Base-by-base conservation (phyloP, 2,888 invertebrate genomes). In the Tricholauxania praeusta region DNA sequence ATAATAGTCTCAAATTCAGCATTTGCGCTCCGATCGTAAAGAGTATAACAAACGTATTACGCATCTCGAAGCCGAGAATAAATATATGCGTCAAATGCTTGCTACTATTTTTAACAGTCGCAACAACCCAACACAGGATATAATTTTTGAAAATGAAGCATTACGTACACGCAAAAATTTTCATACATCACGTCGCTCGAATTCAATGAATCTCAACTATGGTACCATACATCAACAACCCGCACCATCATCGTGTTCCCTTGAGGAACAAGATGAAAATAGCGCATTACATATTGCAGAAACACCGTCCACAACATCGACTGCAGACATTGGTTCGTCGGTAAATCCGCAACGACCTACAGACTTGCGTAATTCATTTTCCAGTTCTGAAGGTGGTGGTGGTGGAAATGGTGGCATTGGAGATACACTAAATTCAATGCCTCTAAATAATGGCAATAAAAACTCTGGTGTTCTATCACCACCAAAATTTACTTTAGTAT, bases 51-150 rank as follows among this genome's bases (percentile, higher is more conserved):
- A 92, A 82, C 90, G 93, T 49, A 89, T 93, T 64, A 86, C 88
- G 48, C 92, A 92, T 83, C 86, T 93, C 68, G 93, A 93, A 82
- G 91, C 92, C 74, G 92, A 93, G 81, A 86, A 93, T 79, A 90
- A 91, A 74, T 86, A 85, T 74, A 81, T 88, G 78, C 85, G 86
- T 1, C 83, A 87, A 78, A 84, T 86, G 72, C 65, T 87, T 72
- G 84, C 85, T 49, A 82, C 83, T 2, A 77, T 86, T 15, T 81
- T 83, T n/a, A 86, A 84, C 69, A 81, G 82, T 47, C 79, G 79
- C 63, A 76, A 67, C 53, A 52, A 76, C 12, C 74, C 79, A 52
- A 77, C 79, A 55, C 78, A 80, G 14, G 84, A 86, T 48, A 83
- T 85, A 12, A 85, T 86, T 53, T 85, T 84, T 70, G 87, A 86